Percentiles rank a stretch among this genome's conserved stretches.
Evolutionary conservation across 2,888 invertebrate genomes (phyloP).

Genomic region (Agrenia bidenticulata): DNA sequence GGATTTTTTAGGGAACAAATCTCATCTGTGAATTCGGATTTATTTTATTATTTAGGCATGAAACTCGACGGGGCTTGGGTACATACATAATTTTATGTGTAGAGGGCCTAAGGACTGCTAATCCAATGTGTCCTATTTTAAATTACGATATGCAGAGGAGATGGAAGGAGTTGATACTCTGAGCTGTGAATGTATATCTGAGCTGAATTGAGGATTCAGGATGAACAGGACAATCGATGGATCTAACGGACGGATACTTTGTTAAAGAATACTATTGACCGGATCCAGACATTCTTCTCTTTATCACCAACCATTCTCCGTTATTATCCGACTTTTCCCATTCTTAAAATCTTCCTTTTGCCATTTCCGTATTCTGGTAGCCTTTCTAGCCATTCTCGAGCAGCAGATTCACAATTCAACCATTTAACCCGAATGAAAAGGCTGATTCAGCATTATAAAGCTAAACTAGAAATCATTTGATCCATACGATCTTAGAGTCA

Average conservation of each 20-base stretch:
- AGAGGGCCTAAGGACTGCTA: conserved; percentile 37
- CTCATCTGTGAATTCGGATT: background rate
- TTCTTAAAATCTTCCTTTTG: conserved; percentile 21
- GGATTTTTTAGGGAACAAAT: conserved; percentile 5
- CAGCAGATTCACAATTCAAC: conserved; percentile 5
- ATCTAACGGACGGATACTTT: conserved; percentile 49
- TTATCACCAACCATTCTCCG: conserved; percentile 49
- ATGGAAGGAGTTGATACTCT: background rate
- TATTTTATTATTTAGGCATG: too few relatives aligned
- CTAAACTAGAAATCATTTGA: too few relatives aligned
- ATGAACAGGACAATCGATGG: conserved; percentile 24
- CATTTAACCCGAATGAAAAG: conserved; percentile 15
- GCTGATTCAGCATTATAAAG: conserved; percentile 25
- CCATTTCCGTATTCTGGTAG: conserved; percentile 40
- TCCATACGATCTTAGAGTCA: too few relatives aligned
- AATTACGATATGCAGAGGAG: conserved; percentile 12
- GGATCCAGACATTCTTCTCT: conserved; percentile 45
- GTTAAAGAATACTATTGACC: conserved; percentile 47
- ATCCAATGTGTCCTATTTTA: conserved; percentile 26
- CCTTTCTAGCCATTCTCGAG: conserved; percentile 11
- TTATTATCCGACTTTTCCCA: conserved; percentile 33
- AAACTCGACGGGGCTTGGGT: conserved; percentile 19
- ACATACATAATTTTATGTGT: conserved; percentile 40
- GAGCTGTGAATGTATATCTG: too few relatives aligned
- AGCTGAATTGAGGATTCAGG: conserved; percentile 11